These are phyloP conservation scores for Myopa tessellatipennis DNA, from an alignment of 2,888 invertebrate species.

Conservation along the genomic window DNA sequence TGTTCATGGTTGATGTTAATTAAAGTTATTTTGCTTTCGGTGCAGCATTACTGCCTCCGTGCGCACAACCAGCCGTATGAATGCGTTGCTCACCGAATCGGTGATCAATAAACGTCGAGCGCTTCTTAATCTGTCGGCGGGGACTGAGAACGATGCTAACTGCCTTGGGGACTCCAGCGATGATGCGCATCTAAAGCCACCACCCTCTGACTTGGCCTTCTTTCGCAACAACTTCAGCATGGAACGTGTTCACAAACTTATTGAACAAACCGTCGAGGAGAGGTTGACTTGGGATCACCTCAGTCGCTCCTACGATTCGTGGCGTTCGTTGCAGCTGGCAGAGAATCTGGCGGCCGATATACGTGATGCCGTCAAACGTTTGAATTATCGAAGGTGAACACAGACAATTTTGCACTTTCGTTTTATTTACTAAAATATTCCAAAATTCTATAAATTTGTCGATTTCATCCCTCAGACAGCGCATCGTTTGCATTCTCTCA, in stretches of 20 bases:
- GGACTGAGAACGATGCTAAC: conserved; percentile 48
- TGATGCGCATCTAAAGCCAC: conserved; percentile 49
- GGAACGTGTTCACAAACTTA: conserved; percentile 65
- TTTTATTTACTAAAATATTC: background rate
- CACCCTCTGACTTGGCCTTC: conserved; percentile 60
- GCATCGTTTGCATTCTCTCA: conserved; percentile 65
- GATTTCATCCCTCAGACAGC: conserved; percentile 56
- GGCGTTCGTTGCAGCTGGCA: conserved; percentile 64
- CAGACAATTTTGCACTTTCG: background rate
- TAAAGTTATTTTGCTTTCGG: background rate
- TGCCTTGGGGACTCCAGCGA: conserved; percentile 36
- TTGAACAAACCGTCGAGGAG: conserved; percentile 64
- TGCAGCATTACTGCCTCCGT: conserved; percentile 66
- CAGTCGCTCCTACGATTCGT: conserved; percentile 66
- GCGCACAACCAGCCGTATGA: conserved; percentile 67
- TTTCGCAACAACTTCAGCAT: conserved; percentile 64
- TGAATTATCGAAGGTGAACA: conserved; percentile 62
- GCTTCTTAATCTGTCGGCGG: conserved; percentile 47
- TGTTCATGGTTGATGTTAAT: no score
- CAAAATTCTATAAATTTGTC: conserved; percentile 2
- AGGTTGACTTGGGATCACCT: conserved; percentile 66
- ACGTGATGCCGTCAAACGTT: conserved; percentile 61
- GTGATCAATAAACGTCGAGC: conserved; percentile 59
- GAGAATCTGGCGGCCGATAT: conserved; percentile 63
- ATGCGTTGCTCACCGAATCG: conserved; percentile 65